Base-by-base conservation (phyloP, 2,888 invertebrate genomes). In the Criorhina ranunculi region DNA sequence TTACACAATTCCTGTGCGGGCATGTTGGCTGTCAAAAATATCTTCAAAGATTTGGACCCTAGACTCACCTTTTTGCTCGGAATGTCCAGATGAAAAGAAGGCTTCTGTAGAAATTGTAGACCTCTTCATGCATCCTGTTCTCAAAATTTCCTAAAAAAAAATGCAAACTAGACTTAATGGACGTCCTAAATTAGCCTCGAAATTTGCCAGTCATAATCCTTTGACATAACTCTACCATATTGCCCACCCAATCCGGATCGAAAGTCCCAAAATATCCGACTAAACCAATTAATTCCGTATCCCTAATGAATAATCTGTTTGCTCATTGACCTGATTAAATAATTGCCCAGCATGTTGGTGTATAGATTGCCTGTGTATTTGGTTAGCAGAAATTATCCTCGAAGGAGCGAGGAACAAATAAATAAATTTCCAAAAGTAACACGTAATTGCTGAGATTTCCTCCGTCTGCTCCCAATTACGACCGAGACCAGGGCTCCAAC, bases 281-380 rank as follows among this genome's bases (percentile, higher is more conserved):
- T 75, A 75, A 75, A 37, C 55, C 46, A 75, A 75, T 75, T 75
- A 75, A 49, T 44, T 55, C 55, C 64, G 29, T 66, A 66, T 75
- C 75, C 75, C 64, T 57, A 46, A 75, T 75, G 75, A 75, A 66
- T 75, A 75, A 64, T 75, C 66, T 57, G 46, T 57, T 66, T 66
- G 57, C 57, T 57, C 64, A 49, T 75, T 75, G 75, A 75, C 75
- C 75, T 66, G 64, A 75, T 66, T 66, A 75, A 57, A 75, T 75
- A 75, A 57, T 66, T 66, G 57, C 15, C 37, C 55, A 49, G 62
- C 64, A 75, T 55, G 35, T 70, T 57, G 46, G 2, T 12, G 44
- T 44, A 17, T 3, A 17, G 15, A 33, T 19, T 7, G 31, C 31
- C 19, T 35, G 53, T 2, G 33, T 40, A 51, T 72, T 51, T 55